Evolutionary conservation across 2,888 invertebrate species (phyloP).

Genomic region (Dimorphilus gyrociliatus): DNA sequence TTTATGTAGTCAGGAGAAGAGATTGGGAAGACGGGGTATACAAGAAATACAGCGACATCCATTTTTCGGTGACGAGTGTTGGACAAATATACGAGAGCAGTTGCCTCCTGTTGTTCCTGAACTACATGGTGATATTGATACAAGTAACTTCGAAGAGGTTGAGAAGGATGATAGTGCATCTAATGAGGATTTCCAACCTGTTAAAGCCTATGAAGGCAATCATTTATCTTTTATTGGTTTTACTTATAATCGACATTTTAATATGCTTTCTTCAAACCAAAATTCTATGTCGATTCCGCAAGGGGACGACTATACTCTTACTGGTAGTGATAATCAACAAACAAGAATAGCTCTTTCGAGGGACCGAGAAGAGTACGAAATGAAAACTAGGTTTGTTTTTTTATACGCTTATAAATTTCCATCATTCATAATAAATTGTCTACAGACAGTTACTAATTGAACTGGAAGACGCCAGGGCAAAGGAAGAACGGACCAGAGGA

Average conservation of each 20-base stretch:
- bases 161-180: constrained; percentile 71
- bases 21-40: constrained; percentile 77
- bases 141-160: constrained; percentile 93
- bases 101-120: constrained; percentile 92
- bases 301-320: too few relatives aligned
- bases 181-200: constrained; percentile 83
- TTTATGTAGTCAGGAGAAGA: constrained; percentile 44
- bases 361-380: too few relatives aligned
- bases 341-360: too few relatives aligned
- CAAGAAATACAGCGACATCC: constrained; percentile 83
- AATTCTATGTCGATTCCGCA: too few relatives aligned
- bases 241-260: constrained; percentile 69
- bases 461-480: too few relatives aligned
- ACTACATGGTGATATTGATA: constrained; percentile 85
- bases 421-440: too few relatives aligned
- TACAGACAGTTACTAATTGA: too few relatives aligned
- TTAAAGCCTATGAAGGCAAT: constrained; percentile 94
- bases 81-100: neutral
- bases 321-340: too few relatives aligned
- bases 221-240: constrained; percentile 96
- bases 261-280: constrained; percentile 8
- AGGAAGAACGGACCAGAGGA: too few relatives aligned
- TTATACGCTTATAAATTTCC: too few relatives aligned
- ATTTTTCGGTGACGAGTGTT: constrained; percentile 51
- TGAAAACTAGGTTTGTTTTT: too few relatives aligned